Conservation (phyloP, 2,888 invertebrate genomes). For the Polyploca ridens region DNA sequence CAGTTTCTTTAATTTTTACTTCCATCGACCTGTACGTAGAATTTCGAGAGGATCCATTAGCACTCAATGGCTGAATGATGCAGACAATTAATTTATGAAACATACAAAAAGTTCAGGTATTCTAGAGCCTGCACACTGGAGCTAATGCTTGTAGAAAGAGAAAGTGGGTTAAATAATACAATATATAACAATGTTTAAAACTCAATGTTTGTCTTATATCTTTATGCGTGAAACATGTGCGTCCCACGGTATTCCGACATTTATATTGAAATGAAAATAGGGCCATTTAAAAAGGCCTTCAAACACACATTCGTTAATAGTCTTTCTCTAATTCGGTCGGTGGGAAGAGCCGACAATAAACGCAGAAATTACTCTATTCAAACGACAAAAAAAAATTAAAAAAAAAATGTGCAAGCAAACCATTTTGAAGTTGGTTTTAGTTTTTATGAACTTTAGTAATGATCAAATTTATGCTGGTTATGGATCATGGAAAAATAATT, state of each 20-base stretch:
- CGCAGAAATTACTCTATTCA: too few species aligned
- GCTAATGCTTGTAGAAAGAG: neutral
- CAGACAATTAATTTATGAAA: neutral
- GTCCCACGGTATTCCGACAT: neutral
- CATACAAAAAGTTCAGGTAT: neutral
- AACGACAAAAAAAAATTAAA: too few species aligned
- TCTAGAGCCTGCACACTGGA: neutral
- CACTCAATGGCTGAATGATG: neutral
- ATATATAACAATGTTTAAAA: neutral
- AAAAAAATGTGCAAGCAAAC: too few species aligned
- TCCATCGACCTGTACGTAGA: neutral
- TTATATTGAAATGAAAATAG: neutral
- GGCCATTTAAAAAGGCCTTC: too few species aligned
- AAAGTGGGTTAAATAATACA: conserved; percentile 3
- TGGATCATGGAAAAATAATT: too few species aligned
- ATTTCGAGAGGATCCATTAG: neutral
- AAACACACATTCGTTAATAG: too few species aligned
- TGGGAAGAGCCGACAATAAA: too few species aligned
- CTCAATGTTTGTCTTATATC: neutral
- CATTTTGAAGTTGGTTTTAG: too few species aligned
- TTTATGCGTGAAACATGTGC: neutral
- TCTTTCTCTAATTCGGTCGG: too few species aligned
- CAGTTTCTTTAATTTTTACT: too few species aligned
- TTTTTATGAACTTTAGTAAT: too few species aligned
- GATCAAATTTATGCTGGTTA: too few species aligned